phyloP scores from a whole-genome alignment of 2,113 vertebrate genomes.

The Mesoclemmys tuberculata region DNA sequence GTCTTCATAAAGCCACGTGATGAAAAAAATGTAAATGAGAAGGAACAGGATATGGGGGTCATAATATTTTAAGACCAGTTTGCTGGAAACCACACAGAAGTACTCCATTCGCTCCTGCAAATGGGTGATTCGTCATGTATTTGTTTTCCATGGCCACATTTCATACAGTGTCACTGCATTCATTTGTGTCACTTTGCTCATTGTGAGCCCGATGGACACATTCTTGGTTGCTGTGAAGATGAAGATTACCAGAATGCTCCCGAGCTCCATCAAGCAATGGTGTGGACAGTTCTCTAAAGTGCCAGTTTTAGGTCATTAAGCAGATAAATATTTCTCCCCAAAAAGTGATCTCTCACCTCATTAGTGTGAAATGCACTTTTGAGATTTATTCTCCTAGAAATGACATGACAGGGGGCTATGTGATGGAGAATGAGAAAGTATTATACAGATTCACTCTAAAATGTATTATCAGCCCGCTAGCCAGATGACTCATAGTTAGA shows the following conservation, averaged over 20 bases:
- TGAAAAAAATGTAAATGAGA: not conserved
- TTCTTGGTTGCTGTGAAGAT: constrained; percentile 14
- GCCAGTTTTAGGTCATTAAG: constrained; percentile 32
- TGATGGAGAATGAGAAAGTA: constrained; percentile 44
- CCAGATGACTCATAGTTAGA: constrained; percentile 55
- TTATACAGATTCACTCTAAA: constrained; percentile 38
- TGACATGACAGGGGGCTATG: constrained; percentile 27
- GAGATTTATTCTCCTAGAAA: constrained; percentile 47
- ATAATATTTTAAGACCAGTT: not conserved
- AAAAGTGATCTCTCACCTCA: constrained; percentile 30
- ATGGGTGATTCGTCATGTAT: constrained; percentile 4
- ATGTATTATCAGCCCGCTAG: constrained; percentile 59
- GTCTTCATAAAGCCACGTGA: not conserved
- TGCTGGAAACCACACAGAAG: not conserved
- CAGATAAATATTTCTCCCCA: constrained; percentile 32
- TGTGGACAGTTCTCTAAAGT: not conserved
- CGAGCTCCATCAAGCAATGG: not conserved
- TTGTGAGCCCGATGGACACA: not conserved
- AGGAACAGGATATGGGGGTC: fast-evolving
- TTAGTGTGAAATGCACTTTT: not conserved
- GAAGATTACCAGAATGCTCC: not conserved
- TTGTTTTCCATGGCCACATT: not conserved
- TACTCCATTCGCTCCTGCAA: not conserved
- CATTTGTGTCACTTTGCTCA: fast-evolving
- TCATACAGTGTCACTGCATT: not conserved